These are phyloP conservation scores for Sus scrofa DNA, from an alignment of 2,113 vertebrate genomes.

Conservation along the genomic window DNA sequence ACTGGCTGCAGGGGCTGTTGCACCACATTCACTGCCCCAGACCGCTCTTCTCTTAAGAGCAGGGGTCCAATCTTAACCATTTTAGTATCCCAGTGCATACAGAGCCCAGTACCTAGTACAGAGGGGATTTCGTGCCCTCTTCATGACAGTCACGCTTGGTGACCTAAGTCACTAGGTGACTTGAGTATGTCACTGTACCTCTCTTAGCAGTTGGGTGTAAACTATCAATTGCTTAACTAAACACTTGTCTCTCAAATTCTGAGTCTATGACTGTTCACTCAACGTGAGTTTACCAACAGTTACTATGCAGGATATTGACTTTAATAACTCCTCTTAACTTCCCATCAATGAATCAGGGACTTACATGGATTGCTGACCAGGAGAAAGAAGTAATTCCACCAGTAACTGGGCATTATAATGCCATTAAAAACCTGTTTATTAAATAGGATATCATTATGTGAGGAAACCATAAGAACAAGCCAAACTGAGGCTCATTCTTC, in stretches of 20 bases:
- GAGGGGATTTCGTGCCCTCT: not conserved
- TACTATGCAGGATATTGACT: not conserved
- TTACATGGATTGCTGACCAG: not conserved
- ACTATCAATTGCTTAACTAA: not conserved
- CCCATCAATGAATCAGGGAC: not conserved
- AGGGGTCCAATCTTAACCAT: not conserved
- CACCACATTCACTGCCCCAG: not conserved
- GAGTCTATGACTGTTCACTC: not conserved
- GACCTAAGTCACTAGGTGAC: not conserved
- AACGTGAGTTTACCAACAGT: not conserved
- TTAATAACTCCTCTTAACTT: not conserved
- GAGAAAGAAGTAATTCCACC: not conserved
- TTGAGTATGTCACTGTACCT: not conserved
- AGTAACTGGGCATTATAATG: not conserved
- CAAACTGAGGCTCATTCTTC: not conserved
- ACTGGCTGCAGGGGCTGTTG: not conserved
- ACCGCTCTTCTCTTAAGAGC: not conserved
- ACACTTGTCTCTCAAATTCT: not conserved
- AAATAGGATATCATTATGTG: not conserved
- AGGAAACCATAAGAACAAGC: not conserved
- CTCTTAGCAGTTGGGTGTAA: not conserved
- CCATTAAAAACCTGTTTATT: not conserved
- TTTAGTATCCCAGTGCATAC: not conserved
- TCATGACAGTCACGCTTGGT: not conserved
- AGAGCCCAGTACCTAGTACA: not conserved